Conservation (phyloP, 2,113 vertebrate species). For the Daphoenositta chrysoptera region DNA sequence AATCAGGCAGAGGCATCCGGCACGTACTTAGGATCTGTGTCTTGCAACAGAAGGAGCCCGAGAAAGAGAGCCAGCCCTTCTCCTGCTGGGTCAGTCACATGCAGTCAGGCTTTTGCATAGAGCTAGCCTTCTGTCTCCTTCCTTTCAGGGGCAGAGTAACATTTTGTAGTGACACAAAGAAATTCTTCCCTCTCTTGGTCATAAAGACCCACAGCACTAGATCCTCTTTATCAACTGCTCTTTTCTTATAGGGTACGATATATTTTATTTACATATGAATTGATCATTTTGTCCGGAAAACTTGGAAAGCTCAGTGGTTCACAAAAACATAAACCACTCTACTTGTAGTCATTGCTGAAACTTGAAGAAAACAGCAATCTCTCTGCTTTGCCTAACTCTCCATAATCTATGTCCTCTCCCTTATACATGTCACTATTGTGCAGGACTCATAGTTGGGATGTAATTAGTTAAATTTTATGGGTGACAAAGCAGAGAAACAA, state of each 20-base stretch:
- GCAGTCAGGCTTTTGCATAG: constrained; percentile 64
- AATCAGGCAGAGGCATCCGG: background rate
- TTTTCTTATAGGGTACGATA: constrained; percentile 66
- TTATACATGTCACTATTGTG: background rate
- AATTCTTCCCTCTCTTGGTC: constrained; percentile 66
- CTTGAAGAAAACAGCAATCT: constrained; percentile 1
- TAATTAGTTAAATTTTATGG: background rate
- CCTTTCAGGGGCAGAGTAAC: constrained; percentile 69
- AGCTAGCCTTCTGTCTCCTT: constrained; percentile 73
- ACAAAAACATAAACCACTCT: background rate
- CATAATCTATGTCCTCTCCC: background rate
- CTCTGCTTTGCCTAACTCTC: background rate
- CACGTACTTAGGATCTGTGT: constrained; percentile 19
- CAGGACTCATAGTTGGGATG: background rate
- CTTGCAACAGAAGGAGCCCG: constrained; percentile 46
- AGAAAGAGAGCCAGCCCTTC: constrained; percentile 59
- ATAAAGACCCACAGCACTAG: constrained; percentile 60
- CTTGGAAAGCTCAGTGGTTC: background rate
- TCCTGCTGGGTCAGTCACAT: constrained; percentile 65
- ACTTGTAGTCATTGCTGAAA: background rate
- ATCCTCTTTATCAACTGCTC: constrained; percentile 71
- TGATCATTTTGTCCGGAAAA: constrained; percentile 19
- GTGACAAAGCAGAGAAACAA: background rate
- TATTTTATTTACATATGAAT: constrained; percentile 73
- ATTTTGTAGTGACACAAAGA: constrained; percentile 76